phyloP scores from a whole-genome alignment of 1,140 invertebrate genomes.

The Hycleus phaleratus region DNA sequence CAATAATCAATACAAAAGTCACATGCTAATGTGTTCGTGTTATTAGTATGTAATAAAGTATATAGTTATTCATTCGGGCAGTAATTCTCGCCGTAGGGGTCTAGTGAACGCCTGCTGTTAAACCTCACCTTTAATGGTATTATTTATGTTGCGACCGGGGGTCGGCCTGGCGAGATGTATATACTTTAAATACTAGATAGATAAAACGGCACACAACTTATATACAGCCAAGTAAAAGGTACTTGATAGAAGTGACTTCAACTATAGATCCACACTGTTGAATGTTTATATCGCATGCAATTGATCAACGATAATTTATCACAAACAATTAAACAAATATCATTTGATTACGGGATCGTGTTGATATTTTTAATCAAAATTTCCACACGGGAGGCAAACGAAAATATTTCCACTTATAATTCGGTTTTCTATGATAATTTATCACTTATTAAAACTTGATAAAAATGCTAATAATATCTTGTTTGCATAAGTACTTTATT shows the following conservation, averaged over 20 bases:
- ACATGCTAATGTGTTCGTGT: slow-evolving; percentile 40
- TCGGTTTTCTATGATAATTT: not conserved
- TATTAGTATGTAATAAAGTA: slow-evolving; percentile 45
- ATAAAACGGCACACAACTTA: not conserved
- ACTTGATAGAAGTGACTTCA: no score
- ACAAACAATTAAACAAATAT: no score
- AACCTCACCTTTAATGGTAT: slow-evolving; percentile 43
- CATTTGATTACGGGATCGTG: no score
- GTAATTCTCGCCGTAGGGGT: slow-evolving; percentile 40
- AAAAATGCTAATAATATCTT: slow-evolving; percentile 13
- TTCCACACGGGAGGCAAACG: not conserved
- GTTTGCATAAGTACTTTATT: slow-evolving; percentile 11
- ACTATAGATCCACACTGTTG: no score
- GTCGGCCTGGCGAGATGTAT: slow-evolving; percentile 18
- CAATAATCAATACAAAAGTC: slow-evolving; percentile 28
- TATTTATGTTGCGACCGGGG: slow-evolving; percentile 36
- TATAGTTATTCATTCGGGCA: slow-evolving; percentile 43
- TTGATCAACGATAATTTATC: not conserved
- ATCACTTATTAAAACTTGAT: slow-evolving; percentile 9
- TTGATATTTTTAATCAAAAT: not conserved
- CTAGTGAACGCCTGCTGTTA: slow-evolving; percentile 35
- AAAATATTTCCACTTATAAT: not conserved
- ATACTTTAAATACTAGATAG: slow-evolving; percentile 5
- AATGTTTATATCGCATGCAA: not conserved
- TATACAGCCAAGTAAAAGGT: not conserved